phyloP scores from a whole-genome alignment of 2,888 invertebrate genomes.

The Zele albiditarsus region DNA sequence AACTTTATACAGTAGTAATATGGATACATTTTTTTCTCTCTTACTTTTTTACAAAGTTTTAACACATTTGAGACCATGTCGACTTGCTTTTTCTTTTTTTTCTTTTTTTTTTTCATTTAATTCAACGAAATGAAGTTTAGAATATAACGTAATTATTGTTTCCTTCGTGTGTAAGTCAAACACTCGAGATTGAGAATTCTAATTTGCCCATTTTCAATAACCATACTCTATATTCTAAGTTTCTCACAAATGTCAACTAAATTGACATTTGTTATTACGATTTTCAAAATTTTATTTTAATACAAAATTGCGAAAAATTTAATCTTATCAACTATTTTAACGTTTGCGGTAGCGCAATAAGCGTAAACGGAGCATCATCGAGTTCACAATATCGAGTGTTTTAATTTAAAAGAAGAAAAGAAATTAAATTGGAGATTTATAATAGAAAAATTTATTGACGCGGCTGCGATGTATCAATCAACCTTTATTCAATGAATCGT shows the following conservation, averaged over 20 bases:
- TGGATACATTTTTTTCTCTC: not conserved
- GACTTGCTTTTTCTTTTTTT: no score
- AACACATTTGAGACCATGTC: not conserved
- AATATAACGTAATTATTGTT: not conserved
- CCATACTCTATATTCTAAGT: slow-evolving; percentile 35
- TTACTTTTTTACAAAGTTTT: slow-evolving; percentile 38
- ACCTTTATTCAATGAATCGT: not conserved
- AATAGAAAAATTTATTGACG: not conserved
- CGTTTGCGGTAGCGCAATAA: slow-evolving; percentile 42
- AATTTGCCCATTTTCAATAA: slow-evolving; percentile 6
- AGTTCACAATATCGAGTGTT: slow-evolving; percentile 20
- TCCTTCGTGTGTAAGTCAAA: not conserved
- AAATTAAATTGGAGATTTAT: not conserved
- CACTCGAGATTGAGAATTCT: not conserved
- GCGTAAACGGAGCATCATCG: slow-evolving; percentile 18
- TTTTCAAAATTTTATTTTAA: slow-evolving; percentile 36
- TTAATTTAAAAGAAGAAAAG: not conserved
- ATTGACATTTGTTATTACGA: slow-evolving; percentile 32
- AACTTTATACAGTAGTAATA: slow-evolving; percentile 12
- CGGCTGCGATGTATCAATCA: not conserved
- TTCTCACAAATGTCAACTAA: slow-evolving; percentile 34
- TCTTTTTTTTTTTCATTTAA: not conserved
- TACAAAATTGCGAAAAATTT: slow-evolving; percentile 55
- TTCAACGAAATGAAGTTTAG: not conserved
- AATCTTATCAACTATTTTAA: slow-evolving; percentile 50